These are phyloP conservation scores for Fregetta grallaria DNA, from an alignment of 2,113 vertebrate species.

Conservation along the genomic window DNA sequence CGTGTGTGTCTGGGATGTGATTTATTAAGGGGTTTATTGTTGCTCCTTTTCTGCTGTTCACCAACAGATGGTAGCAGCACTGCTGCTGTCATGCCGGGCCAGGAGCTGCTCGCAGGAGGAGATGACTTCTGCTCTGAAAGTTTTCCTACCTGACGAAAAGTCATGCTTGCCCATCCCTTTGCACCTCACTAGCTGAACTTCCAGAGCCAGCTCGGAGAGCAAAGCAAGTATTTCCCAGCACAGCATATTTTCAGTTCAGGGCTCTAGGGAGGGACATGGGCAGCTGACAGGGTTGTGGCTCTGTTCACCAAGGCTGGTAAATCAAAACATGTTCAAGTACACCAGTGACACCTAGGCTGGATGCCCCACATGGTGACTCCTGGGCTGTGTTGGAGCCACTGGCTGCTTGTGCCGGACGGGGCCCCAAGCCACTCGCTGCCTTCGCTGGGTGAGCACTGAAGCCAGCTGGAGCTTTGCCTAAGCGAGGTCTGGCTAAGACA, in stretches of 20 bases:
- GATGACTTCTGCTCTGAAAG: not conserved
- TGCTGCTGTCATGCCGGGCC: not conserved
- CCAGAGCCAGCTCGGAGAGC: not conserved
- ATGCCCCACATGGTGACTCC: not conserved
- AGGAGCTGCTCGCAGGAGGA: not conserved
- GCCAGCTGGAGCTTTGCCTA: not conserved
- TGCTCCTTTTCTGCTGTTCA: slow-evolving; percentile 26
- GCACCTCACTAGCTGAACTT: not conserved
- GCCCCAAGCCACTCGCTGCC: rapidly evolving
- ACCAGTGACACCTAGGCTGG: not conserved
- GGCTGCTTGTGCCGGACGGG: rapidly evolving
- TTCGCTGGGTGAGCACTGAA: not conserved
- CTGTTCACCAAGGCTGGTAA: not conserved
- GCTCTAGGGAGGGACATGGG: not conserved
- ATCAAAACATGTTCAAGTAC: not conserved
- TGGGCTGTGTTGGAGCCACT: not conserved
- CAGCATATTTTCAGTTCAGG: not conserved
- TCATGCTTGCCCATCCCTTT: not conserved
- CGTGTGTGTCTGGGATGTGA: not conserved
- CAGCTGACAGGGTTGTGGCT: not conserved
- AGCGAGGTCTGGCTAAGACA: not conserved
- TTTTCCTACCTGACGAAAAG: not conserved
- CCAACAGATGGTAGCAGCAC: slow-evolving; percentile 64
- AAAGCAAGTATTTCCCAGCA: not conserved
- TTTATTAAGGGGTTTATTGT: not conserved